These are phyloP conservation scores for Drosophila tsacasi DNA, from an alignment of 1,140 invertebrate species.

Conservation along the genomic window DNA sequence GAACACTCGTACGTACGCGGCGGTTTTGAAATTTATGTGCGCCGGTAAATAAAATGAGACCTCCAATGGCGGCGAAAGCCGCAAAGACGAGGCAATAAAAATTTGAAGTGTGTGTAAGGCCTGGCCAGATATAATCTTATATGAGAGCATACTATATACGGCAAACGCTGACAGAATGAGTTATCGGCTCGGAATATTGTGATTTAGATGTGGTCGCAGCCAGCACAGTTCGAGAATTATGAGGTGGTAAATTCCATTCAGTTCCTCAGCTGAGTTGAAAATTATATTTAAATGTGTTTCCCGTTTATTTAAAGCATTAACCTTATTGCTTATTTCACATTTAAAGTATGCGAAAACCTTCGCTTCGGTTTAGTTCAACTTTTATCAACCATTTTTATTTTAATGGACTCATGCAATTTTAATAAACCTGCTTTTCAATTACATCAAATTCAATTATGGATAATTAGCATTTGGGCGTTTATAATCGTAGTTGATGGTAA, in stretches of 20 bases:
- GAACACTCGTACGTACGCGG: slow-evolving; percentile 23
- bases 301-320: neutral
- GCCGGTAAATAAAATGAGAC: slow-evolving; percentile 68
- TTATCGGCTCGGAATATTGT: slow-evolving; percentile 34
- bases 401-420: slow-evolving; percentile 44
- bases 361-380: neutral
- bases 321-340: neutral
- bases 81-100: slow-evolving; percentile 76
- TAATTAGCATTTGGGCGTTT: slow-evolving; percentile 52
- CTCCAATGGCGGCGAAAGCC: slow-evolving; percentile 65
- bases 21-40: slow-evolving; percentile 75
- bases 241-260: slow-evolving; percentile 7
- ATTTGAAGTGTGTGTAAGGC: slow-evolving; percentile 66
- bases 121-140: slow-evolving; percentile 46
- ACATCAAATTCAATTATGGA: slow-evolving; percentile 52
- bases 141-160: neutral
- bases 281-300: neutral
- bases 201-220: slow-evolving; percentile 30
- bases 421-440: slow-evolving; percentile 28
- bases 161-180: slow-evolving; percentile 36
- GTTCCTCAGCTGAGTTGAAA: slow-evolving; percentile 5
- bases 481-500: slow-evolving; percentile 5
- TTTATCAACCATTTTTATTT: neutral
- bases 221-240: slow-evolving; percentile 16
- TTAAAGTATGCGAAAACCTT: neutral